Percentiles rank a stretch among this genome's conserved stretches.
These are phyloP conservation scores for Speoplatyrhinus poulsoni DNA, from an alignment of 2,113 vertebrate genomes.

Conservation along the genomic window DNA sequence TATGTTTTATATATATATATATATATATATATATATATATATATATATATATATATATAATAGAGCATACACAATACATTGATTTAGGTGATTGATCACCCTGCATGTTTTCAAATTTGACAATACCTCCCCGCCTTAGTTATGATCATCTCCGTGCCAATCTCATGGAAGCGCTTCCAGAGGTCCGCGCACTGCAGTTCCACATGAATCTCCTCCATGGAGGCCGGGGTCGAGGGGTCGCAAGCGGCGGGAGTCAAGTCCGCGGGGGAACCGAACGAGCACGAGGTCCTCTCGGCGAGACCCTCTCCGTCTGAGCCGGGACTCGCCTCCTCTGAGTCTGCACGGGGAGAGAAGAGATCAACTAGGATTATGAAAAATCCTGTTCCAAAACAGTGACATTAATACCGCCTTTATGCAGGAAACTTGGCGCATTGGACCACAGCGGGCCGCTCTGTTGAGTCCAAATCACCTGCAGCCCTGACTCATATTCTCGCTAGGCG, in stretches of 20 bases:
- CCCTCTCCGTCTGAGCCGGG: slow-evolving; percentile 92
- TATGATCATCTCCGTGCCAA: slow-evolving; percentile 99
- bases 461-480: slow-evolving; percentile 59
- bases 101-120: too few relatives aligned
- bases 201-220: slow-evolving; percentile 98
- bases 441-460: slow-evolving; percentile 21
- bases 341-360: slow-evolving; percentile 30
- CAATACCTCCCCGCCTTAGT: slow-evolving; percentile 96
- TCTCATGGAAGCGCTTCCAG: slow-evolving; percentile 99
- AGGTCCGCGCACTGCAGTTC: slow-evolving; percentile 97
- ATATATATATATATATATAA: too few relatives aligned
- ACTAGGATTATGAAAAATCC: slow-evolving; percentile 43
- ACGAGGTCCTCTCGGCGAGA: slow-evolving; percentile 89
- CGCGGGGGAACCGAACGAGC: slow-evolving; percentile 87
- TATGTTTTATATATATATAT: too few relatives aligned
- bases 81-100: too few relatives aligned
- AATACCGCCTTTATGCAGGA: slow-evolving; percentile 45
- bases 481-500: slow-evolving; percentile 18
- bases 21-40: too few relatives aligned
- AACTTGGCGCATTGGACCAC: slow-evolving; percentile 36
- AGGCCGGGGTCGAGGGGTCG: slow-evolving; percentile 78
- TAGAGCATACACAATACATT: too few relatives aligned
- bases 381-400: slow-evolving; percentile 34
- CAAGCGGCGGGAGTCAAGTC: slow-evolving; percentile 80
- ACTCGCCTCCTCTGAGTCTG: slow-evolving; percentile 96